phyloP scores from a whole-genome alignment of 1,140 invertebrate species.

The Cephus cinctus region DNA sequence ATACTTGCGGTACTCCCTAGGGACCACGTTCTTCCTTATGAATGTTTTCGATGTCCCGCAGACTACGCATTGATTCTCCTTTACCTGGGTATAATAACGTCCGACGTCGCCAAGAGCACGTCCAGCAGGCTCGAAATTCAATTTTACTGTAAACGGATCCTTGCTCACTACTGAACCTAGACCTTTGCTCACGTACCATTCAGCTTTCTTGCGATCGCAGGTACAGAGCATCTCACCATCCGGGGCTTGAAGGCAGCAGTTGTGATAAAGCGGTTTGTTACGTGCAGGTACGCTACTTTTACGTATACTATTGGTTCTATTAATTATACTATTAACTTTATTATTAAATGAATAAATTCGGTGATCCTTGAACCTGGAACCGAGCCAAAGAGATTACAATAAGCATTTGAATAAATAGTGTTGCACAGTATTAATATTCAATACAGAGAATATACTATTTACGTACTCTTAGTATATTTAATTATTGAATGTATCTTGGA shows the following conservation, averaged over 20 bases:
- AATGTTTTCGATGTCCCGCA: constrained; percentile 72
- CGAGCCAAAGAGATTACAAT: too few relatives aligned
- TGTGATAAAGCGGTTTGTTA: constrained; percentile 74
- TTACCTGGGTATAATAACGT: constrained; percentile 71
- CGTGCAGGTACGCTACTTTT: constrained; percentile 49
- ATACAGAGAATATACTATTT: too few relatives aligned
- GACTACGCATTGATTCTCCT: constrained; percentile 83
- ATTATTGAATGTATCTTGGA: too few relatives aligned
- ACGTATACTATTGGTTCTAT: constrained; percentile 15
- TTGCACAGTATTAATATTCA: too few relatives aligned
- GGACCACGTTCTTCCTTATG: constrained; percentile 79
- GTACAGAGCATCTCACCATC: constrained; percentile 79
- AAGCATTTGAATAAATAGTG: too few relatives aligned
- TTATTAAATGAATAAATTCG: constrained; percentile 2
- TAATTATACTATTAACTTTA: constrained; percentile 18
- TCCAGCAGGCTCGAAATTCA: constrained; percentile 81
- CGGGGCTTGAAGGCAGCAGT: constrained; percentile 75
- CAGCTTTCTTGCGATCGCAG: constrained; percentile 77
- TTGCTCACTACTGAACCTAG: constrained; percentile 63
- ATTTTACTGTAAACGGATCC: constrained; percentile 72
- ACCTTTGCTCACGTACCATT: constrained; percentile 75
- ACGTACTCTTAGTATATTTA: too few relatives aligned
- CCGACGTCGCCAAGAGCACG: constrained; percentile 69
- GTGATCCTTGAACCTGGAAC: constrained; percentile 33
- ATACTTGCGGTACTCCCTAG: constrained; percentile 80